These are phyloP conservation scores for Matsumyia berberina DNA, from an alignment of 2,888 invertebrate species.

Conservation along the genomic window DNA sequence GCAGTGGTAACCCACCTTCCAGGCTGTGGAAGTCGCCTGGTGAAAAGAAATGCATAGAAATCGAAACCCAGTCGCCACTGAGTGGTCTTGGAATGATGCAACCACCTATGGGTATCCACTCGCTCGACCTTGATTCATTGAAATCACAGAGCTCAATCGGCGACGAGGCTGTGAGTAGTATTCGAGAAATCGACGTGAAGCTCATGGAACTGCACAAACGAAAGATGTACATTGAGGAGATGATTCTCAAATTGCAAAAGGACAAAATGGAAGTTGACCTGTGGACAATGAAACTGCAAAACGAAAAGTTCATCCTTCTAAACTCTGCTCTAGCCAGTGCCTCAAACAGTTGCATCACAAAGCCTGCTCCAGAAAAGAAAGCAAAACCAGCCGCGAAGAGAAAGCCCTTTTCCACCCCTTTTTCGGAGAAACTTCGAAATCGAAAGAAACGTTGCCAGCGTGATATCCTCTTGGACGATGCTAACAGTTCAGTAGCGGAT, in stretches of 20 bases:
- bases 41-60: constrained; percentile 77
- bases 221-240: constrained; percentile 82
- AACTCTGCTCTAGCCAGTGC: constrained; percentile 79
- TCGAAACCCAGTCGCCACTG: constrained; percentile 9
- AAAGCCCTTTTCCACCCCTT: constrained; percentile 46
- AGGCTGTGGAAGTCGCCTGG: constrained; percentile 77
- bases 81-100: constrained; percentile 39
- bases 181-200: constrained; percentile 82
- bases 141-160: constrained; percentile 77
- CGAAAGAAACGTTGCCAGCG: constrained; percentile 72
- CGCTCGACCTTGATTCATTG: constrained; percentile 76
- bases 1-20: constrained; percentile 36
- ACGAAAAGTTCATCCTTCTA: constrained; percentile 81
- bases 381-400: constrained; percentile 9
- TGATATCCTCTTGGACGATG: constrained; percentile 65
- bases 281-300: constrained; percentile 81
- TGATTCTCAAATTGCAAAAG: constrained; percentile 82
- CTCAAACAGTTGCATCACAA: neutral
- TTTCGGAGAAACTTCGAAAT: constrained; percentile 66
- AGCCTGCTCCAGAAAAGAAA: constrained; percentile 14
- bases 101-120: constrained; percentile 24
- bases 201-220: constrained; percentile 82
- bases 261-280: constrained; percentile 82
- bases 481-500: neutral
- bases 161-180: constrained; percentile 78